These are phyloP conservation scores for Drosophila fuyamai DNA, from an alignment of 1,140 invertebrate genomes.

Conservation along the genomic window DNA sequence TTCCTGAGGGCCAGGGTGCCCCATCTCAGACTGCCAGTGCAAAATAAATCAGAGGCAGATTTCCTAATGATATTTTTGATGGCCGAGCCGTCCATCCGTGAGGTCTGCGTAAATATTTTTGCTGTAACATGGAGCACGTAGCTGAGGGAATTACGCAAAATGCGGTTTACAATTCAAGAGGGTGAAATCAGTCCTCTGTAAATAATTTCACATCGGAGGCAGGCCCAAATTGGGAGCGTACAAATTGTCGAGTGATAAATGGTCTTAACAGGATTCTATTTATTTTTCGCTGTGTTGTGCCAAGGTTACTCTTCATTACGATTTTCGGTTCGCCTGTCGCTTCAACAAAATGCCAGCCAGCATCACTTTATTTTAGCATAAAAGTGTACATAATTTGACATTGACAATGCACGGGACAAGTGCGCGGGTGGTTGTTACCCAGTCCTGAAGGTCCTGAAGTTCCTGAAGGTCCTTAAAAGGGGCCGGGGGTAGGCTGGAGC, in stretches of 20 bases:
- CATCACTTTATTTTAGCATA: conserved; percentile 77
- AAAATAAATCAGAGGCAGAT: conserved; percentile 39
- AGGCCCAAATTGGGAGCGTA: conserved; percentile 50
- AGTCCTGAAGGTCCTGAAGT: not conserved
- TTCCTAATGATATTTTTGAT: conserved; percentile 23
- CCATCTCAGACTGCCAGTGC: not conserved
- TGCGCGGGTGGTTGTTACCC: conserved; percentile 5
- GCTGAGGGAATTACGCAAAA: conserved; percentile 44
- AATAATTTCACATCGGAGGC: conserved; percentile 74
- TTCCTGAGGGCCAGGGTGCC: too few relatives aligned
- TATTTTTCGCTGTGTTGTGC: conserved; percentile 42
- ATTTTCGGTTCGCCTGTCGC: conserved; percentile 5
- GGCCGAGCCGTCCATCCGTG: not conserved
- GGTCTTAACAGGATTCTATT: conserved; percentile 80
- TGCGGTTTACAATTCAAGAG: conserved; percentile 72
- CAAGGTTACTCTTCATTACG: conserved; percentile 54
- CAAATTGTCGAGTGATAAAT: conserved; percentile 80
- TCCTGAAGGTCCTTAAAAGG: conserved; percentile 9
- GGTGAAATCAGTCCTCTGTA: conserved; percentile 82
- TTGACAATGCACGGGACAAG: conserved; percentile 62
- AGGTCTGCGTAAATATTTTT: conserved; percentile 51
- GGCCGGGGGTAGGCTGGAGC: not conserved
- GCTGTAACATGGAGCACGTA: conserved; percentile 19
- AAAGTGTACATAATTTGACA: conserved; percentile 81
- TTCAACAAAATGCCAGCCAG: conserved; percentile 12